A percentile compares a stretch with the other conserved stretches of the same genome.
These are phyloP conservation scores for Synanthedon vespiformis DNA, from an alignment of 2,888 invertebrate species.

Conservation along the genomic window DNA sequence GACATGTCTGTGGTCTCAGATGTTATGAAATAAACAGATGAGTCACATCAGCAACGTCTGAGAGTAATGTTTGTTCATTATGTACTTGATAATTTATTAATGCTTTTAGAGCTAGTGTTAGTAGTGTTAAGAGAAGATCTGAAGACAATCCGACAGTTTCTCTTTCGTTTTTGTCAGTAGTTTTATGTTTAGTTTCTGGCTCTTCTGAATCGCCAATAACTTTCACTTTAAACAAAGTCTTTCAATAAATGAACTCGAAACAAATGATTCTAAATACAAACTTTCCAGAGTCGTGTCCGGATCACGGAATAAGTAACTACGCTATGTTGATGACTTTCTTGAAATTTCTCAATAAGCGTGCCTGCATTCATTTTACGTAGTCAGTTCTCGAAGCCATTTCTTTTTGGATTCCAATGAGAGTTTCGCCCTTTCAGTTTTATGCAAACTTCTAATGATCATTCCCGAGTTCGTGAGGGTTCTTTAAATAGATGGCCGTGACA, in stretches of 20 bases:
- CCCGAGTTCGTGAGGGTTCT: not conserved
- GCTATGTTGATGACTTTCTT: too few relatives aligned
- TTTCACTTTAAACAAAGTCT: too few relatives aligned
- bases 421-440: not conserved
- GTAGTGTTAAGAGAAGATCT: not conserved
- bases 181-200: too few relatives aligned
- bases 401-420: not conserved
- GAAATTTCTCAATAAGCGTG: too few relatives aligned
- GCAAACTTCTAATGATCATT: not conserved
- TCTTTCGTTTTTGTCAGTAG: not conserved
- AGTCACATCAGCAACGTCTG: slow-evolving; percentile 25
- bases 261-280: too few relatives aligned
- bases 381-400: too few relatives aligned
- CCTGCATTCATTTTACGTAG: too few relatives aligned
- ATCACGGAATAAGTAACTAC: too few relatives aligned
- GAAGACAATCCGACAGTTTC: not conserved
- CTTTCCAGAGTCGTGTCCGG: too few relatives aligned
- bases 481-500: not conserved
- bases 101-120: slow-evolving; percentile 3
- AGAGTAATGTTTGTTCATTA: slow-evolving; percentile 32
- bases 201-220: too few relatives aligned
- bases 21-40: slow-evolving; percentile 49
- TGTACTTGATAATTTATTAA: slow-evolving; percentile 39
- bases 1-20: slow-evolving; percentile 47
- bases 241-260: too few relatives aligned